A percentile compares a stretch with the other conserved stretches of the same genome.
phyloP scores from a whole-genome alignment of 2,113 vertebrate genomes.

The Oceanodroma tethys region DNA sequence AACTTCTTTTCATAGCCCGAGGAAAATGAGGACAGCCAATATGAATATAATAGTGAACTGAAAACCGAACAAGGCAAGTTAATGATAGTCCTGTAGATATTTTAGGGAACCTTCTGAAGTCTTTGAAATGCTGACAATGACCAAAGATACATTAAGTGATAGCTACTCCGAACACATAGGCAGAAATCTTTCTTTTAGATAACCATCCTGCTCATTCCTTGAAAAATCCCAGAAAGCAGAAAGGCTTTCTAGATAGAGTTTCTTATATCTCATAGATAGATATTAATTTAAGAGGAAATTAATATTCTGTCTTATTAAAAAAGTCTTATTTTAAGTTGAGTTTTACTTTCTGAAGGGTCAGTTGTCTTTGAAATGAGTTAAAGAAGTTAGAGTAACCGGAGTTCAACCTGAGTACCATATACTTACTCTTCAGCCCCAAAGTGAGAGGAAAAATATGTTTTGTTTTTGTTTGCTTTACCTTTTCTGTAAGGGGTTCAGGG shows the following conservation, averaged over 20 bases:
- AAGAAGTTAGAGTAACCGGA: not conserved
- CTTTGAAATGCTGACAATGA: not conserved
- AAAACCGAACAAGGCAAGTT: not conserved
- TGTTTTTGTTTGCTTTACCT: not conserved
- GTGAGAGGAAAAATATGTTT: not conserved
- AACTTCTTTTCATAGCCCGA: not conserved
- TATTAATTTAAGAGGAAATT: not conserved
- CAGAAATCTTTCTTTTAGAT: not conserved
- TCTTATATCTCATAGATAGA: not conserved
- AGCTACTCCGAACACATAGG: not conserved
- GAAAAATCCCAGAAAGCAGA: not conserved
- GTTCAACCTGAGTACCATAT: not conserved
- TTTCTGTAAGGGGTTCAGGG: not conserved
- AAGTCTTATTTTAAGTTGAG: not conserved
- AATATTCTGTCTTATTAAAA: not conserved
- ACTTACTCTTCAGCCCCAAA: not conserved
- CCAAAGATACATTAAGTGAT: not conserved
- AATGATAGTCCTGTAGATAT: not conserved
- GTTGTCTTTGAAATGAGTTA: not conserved
- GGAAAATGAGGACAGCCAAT: not conserved
- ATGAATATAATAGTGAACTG: not conserved
- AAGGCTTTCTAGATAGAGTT: not conserved
- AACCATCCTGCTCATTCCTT: not conserved
- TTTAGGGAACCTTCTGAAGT: not conserved
- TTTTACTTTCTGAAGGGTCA: not conserved